A percentile compares a stretch with the other conserved stretches of the same genome.
These are phyloP conservation scores for Xanthorhoe designata DNA, from an alignment of 2,888 invertebrate genomes.

Conservation along the genomic window DNA sequence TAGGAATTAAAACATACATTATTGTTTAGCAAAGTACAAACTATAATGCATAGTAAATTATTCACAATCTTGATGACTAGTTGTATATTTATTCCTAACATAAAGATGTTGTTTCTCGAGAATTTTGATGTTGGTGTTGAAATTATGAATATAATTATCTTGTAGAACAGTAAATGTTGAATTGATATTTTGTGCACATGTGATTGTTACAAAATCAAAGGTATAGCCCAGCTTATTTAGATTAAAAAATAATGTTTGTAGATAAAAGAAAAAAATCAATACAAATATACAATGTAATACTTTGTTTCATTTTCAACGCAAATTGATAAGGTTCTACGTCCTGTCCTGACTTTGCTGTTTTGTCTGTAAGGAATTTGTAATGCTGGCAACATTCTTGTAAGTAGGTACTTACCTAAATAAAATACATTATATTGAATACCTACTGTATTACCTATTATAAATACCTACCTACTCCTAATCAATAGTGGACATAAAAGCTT, in stretches of 20 bases:
- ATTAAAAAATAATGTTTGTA: constrained; percentile 10
- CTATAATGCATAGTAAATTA: not conserved
- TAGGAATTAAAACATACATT: no score
- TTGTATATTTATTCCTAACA: not conserved
- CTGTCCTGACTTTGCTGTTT: no score
- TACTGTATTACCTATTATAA: no score
- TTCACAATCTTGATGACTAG: not conserved
- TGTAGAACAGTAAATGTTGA: constrained; percentile 10
- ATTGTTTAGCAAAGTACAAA: not conserved
- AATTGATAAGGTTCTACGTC: no score
- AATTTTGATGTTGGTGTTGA: constrained; percentile 3
- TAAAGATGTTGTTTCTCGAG: not conserved
- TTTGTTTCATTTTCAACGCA: constrained; percentile 17
- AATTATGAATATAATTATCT: constrained; percentile 5
- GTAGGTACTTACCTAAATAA: no score
- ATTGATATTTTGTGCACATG: constrained; percentile 12
- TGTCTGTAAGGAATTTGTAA: no score
- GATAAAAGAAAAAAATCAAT: constrained; percentile 19
- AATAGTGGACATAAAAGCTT: no score
- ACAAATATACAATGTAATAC: constrained; percentile 22
- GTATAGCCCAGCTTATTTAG: constrained; percentile 22
- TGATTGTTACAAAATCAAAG: constrained; percentile 12
- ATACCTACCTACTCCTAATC: no score
- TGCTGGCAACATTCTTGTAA: no score
- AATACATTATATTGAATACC: no score